A percentile compares a stretch with the other conserved stretches of the same genome.
phyloP scores from a whole-genome alignment of 2,888 invertebrate species.

The Eristalis tenax region DNA sequence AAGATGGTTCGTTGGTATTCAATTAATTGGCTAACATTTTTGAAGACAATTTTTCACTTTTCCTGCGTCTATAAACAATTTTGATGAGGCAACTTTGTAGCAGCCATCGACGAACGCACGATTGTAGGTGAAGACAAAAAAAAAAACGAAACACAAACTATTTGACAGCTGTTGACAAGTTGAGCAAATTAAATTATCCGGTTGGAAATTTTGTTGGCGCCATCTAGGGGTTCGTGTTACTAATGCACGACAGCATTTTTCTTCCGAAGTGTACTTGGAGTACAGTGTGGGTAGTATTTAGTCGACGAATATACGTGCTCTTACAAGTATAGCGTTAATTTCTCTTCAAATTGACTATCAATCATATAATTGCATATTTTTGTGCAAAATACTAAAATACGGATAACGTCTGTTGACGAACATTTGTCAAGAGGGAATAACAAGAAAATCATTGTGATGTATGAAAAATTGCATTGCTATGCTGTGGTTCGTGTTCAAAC shows the following conservation, averaged over 20 bases:
- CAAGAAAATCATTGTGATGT: too few species aligned
- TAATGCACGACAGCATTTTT: not conserved
- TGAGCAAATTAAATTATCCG: constrained; percentile 48
- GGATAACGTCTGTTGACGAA: too few species aligned
- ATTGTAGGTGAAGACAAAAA: constrained; percentile 11
- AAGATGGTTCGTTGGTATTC: not conserved
- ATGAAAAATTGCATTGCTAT: too few species aligned
- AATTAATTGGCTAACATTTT: constrained; percentile 29
- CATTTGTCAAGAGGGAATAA: too few species aligned
- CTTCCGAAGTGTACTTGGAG: not conserved
- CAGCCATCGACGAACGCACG: constrained; percentile 42
- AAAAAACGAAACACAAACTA: constrained; percentile 41
- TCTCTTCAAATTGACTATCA: too few species aligned
- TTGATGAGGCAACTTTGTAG: constrained; percentile 20
- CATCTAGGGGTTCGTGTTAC: constrained; percentile 9
- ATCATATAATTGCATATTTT: too few species aligned
- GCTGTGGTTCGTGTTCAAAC: too few species aligned
- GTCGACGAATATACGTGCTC: not conserved
- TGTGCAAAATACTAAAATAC: too few species aligned
- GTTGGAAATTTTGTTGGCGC: not conserved
- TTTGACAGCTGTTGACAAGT: constrained; percentile 50
- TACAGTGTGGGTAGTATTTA: not conserved
- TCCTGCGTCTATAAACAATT: constrained; percentile 47
- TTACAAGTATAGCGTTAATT: too few species aligned
- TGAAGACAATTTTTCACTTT: constrained; percentile 33